phyloP scores from a whole-genome alignment of 2,113 vertebrate genomes.

The human region GRCh38 chr1:63906001-63906500 shows the following conservation, averaged over 20 bases:
- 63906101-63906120: background rate
- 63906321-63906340: conserved; percentile 47
- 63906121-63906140: background rate
- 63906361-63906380: background rate
- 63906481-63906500: conserved; percentile 81
- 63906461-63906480: conserved; percentile 37
- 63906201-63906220: background rate
- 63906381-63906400: conserved; percentile 33
- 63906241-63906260: background rate
- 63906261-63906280: background rate
- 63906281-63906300: background rate
- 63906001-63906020: background rate
- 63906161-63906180: background rate
- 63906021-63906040: background rate
- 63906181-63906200: background rate
- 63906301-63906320: conserved; percentile 20
- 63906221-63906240: background rate
- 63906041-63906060: background rate
- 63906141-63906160: background rate
- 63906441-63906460: conserved; percentile 68
- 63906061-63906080: background rate
- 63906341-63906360: conserved; percentile 41
- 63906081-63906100: background rate
- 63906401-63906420: conserved; percentile 65
- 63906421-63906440: conserved; percentile 73